Evolutionary conservation across 2,888 invertebrate genomes (phyloP), one percentile per base, ranked within the genome.

Genomic region (Eupithecia inturbata): DNA sequence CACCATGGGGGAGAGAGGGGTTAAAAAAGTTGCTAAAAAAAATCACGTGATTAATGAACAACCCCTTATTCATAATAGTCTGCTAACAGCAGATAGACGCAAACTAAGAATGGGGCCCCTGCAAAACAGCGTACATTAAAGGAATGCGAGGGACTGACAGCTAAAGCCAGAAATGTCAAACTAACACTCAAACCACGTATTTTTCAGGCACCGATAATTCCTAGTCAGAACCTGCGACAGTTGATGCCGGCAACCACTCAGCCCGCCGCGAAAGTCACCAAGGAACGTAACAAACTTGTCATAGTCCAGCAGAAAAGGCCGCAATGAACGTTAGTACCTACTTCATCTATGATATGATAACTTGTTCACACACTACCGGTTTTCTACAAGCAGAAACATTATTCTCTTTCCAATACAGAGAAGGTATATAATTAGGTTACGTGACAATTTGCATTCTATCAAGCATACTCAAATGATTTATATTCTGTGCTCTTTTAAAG

Each of bases 221-320:
- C 96, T 39, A 96, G 96, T 84, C 96, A 96, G 84, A 96, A 96
- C 82, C 88, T 97, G 64, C 95, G 96, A 74, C 97, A 97, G 83
- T 88, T 97, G 67, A 96, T 96, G 91, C 95, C 96, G 45, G 95
- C 96, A 0, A 95, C 95, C 39, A 95, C 95, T 60, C 88, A 95
- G 41, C 96, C 96, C 0, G 96, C 96, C 41, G 97, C 97, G 1
- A 97, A 97, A 90, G 97, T 98, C 45, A 98, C 97, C 0, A 95
- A 97, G 77, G 96, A 97, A 87, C 97, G 96, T 87, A 98, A 98
- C 88, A 98, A 98, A 87, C 95, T 98, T 19, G 97, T 98, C 76
- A 97, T 98, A 82, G 95, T 96, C 76, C 96, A 96, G 78, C 96
- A 96, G 83, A 96, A 95, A 83, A 92, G 92, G 80, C 92, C 73